Evolutionary conservation across 35 echinoderm and acorn worm genomes (phyloP).

Genomic region (Lytechinus pictus): DNA sequence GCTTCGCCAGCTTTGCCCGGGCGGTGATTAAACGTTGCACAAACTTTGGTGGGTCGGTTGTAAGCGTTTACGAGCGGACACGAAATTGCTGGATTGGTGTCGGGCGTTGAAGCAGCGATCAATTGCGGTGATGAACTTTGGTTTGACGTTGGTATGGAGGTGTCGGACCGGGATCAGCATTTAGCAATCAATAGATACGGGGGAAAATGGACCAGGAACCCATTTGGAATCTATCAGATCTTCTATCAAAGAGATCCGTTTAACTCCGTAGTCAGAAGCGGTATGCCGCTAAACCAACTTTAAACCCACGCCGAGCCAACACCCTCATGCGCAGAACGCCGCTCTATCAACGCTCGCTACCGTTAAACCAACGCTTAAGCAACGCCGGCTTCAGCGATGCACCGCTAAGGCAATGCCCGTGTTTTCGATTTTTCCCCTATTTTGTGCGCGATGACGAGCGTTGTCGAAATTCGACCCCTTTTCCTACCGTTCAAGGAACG

Average conservation of each 20-base stretch:
- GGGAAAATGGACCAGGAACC: too few species aligned
- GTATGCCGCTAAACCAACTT: too few species aligned
- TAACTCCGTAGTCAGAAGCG: too few species aligned
- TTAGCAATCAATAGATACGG: too few species aligned
- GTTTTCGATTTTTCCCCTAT: background rate
- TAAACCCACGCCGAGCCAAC: too few species aligned
- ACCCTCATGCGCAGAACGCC: too few species aligned
- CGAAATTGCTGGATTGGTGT: slow-evolving; percentile 39
- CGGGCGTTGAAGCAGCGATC: slow-evolving; percentile 36
- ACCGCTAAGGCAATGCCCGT: slow-evolving; percentile 30
- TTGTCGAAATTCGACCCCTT: slow-evolving; percentile 42
- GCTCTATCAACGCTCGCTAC: slow-evolving; percentile 44
- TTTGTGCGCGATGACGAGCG: background rate
- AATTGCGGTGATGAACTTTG: slow-evolving; percentile 34
- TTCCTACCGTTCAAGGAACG: slow-evolving; percentile 25
- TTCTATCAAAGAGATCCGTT: too few species aligned
- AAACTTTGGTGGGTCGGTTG: slow-evolving; percentile 38
- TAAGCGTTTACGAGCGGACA: slow-evolving; percentile 43
- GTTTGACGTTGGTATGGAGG: slow-evolving; percentile 8
- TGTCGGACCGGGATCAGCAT: slow-evolving; percentile 16
- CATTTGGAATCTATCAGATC: too few species aligned
- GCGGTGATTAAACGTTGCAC: slow-evolving; percentile 37
- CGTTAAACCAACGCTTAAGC: slow-evolving; percentile 34
- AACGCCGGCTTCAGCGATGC: background rate
- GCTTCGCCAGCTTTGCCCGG: slow-evolving; percentile 31